Base-by-base conservation (phyloP, 1,140 invertebrate species). In the Drosophila pandora region DNA sequence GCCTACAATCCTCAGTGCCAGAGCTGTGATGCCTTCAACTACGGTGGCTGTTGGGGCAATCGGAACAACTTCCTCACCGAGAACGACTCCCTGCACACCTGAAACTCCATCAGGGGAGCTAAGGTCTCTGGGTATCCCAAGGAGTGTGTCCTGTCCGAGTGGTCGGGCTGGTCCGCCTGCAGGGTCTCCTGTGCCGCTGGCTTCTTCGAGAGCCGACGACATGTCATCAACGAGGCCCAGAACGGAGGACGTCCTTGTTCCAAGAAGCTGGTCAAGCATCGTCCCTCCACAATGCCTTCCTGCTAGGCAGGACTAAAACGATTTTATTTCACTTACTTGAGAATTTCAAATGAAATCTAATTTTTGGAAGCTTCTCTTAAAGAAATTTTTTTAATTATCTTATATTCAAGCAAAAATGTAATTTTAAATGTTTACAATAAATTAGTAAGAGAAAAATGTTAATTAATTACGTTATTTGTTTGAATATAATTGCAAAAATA, bases 21-120 rank as follows among this genome's bases (percentile, higher is more conserved):
- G 50, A 95, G 94, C 90, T 99, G 97, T 90, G 92, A 95, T 21
- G 94, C 95, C 21, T 99, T 99, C 91, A 93, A 92, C 21, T 99
- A 97, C 92, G 96, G 97, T 17, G 97, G 98, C 45, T 99, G 98
- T 87, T 93, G 95, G 41, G 97, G 97, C n/a, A 97, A 96, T 91
- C 94, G 94, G 78, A 98, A 98, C 91, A 98, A 97, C 92, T 98
- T 98, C 92, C 92, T 95, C 55, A 95, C 94, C 2, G 93, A 94
- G 39, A 93, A 95, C 30, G 96, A 98, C 79, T 98, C 97, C 88
- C 93, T 93, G 45, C 93, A 93, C 63, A 94, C 94, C n/a, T 98
- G 97, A 62, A 67, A 53, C 13, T 71, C 68, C n/a, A n/a, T n/a
- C n/a, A n/a, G n/a, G n/a, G n/a, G n/a, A n/a, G n/a, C n/a, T n/a